These are phyloP conservation scores for Esperia sulphurella DNA, from an alignment of 2,888 invertebrate species.

Conservation along the genomic window DNA sequence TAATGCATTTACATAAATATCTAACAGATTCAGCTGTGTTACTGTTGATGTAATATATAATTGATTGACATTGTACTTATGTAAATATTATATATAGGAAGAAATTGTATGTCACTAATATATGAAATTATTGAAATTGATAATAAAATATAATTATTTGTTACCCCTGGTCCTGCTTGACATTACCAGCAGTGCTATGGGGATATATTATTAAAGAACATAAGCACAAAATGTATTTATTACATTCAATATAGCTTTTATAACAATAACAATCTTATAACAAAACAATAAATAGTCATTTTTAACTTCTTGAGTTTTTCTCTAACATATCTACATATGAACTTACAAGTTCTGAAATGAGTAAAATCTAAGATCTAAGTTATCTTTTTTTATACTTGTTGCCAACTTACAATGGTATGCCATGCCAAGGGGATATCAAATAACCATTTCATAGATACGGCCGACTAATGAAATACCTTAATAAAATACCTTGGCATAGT, in stretches of 20 bases:
- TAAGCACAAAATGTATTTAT: conserved; percentile 47
- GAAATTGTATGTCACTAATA: conserved; percentile 19
- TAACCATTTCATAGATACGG: neutral
- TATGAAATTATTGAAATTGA: conserved; percentile 22
- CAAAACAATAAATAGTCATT: conserved; percentile 34
- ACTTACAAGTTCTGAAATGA: neutral
- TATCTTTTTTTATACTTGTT: too few species aligned
- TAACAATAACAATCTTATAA: conserved; percentile 51
- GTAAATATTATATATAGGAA: conserved; percentile 40
- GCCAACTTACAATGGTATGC: neutral
- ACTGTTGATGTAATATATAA: conserved; percentile 31
- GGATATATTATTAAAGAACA: conserved; percentile 21
- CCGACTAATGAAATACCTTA: neutral
- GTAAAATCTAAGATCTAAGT: neutral
- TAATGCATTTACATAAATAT: conserved; percentile 39
- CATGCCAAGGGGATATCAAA: neutral
- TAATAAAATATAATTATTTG: conserved; percentile 9
- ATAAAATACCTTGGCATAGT: neutral
- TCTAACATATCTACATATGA: neutral
- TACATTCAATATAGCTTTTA: conserved; percentile 39
- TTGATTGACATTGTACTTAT: conserved; percentile 30
- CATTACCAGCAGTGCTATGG: conserved; percentile 4
- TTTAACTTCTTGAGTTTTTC: neutral
- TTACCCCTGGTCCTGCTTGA: too few species aligned
- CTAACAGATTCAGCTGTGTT: conserved; percentile 38